A percentile compares a stretch with the other conserved stretches of the same genome.
Evolutionary conservation across 53 echinoderm and acorn worm species (phyloP).

Genomic region (Echinometra lucunter): DNA sequence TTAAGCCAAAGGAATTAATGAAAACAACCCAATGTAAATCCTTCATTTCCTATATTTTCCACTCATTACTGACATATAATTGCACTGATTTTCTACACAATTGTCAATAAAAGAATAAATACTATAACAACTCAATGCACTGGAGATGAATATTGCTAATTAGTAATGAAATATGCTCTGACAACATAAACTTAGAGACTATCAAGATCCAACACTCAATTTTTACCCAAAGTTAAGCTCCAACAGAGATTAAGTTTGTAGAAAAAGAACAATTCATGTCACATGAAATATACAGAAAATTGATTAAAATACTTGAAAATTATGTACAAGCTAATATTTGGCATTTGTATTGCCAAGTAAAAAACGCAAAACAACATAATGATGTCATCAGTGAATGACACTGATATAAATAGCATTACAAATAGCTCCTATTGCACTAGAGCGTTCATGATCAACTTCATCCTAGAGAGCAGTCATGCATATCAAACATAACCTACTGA

Average conservation of each 20-base stretch:
- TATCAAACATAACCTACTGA: too few relatives aligned
- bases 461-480: too few relatives aligned
- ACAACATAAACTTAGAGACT: not conserved
- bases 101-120: not conserved
- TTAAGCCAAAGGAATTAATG: not conserved
- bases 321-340: constrained; percentile 23
- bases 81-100: constrained; percentile 2
- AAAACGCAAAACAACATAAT: not conserved
- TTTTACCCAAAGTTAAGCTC: not conserved
- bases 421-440: constrained; percentile 41
- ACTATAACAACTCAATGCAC: constrained; percentile 29
- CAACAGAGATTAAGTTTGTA: not conserved
- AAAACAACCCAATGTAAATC: not conserved
- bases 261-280: not conserved
- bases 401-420: not conserved
- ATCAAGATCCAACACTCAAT: not conserved
- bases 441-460: not conserved
- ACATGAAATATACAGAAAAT: not conserved
- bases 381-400: not conserved
- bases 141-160: constrained; percentile 4
- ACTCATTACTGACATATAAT: not conserved
- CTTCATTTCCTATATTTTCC: not conserved
- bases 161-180: not conserved
- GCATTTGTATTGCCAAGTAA: constrained; percentile 17
- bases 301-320: not conserved